Base-by-base conservation (phyloP, 2,888 invertebrate species). In the Lamellibrachia columna region DNA sequence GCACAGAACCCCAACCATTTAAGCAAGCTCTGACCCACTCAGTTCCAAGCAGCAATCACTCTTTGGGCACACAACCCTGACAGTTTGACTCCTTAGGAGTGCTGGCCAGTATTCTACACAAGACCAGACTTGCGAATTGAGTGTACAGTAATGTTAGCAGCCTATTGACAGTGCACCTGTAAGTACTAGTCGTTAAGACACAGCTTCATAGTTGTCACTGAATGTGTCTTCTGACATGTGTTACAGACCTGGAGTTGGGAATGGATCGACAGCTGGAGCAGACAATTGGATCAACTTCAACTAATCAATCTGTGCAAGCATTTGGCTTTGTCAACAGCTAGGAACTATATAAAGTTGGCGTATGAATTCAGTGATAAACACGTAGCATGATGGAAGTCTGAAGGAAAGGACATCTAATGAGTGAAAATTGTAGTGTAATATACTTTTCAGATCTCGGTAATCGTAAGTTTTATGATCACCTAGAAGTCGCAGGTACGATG, bases 361-460 rank as follows among this genome's bases (percentile, higher is more conserved):
- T 55, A 75, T 22, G 22, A n/a, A n/a, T 22, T 75, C 75, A 22
- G 75, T 75, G 75, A 75, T 75, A 75, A 11, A 22, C 22, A 75
- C 22, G 75, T 75, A 75, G 75, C 3, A 75, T 6, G 75, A 75
- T 22, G 22, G n/a, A 3, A 55, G 15, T 22, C 75, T 75, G 60
- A 60, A 75, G 75, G n/a, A n/a, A 75, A 22, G 15, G 15, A 22
- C n/a, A 55, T 55, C 55, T 3, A 55, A 3, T 55, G 55, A 55
- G 55, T 9, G 6, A 22, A 75, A 22, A 15, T 6, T 11, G 15
- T 75, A 75, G 22, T 75, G 75, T 75, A 75, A 22, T 75, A 22
- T n/a, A 75, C n/a, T 75, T 75, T 75, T 75, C 75, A 75, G 75
- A 75, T 75, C 75, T 75, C 75, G 22, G 15, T 75, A 75, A 75